Percentiles rank a stretch among this genome's conserved stretches.
Conservation (phyloP, 2,888 invertebrate species). For the Coelogynopora nodosa region DNA sequence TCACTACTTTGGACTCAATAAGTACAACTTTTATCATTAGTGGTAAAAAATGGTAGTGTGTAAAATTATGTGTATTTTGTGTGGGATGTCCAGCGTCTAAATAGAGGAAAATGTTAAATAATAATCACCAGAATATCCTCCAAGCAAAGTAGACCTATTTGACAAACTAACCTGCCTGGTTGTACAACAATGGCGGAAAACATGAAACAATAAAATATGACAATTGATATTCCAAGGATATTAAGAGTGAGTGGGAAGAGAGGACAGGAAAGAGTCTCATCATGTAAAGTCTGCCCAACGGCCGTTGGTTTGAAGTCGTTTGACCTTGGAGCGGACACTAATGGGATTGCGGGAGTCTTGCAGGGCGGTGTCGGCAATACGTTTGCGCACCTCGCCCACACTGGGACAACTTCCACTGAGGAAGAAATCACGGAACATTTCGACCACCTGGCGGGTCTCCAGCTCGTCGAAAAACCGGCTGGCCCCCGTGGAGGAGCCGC, state of each 20-base stretch:
- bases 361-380: constrained; percentile 6
- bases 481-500: constrained; percentile 11
- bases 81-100: background rate
- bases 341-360: constrained; percentile 28
- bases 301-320: constrained; percentile 29
- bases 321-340: constrained; percentile 36
- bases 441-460: constrained; percentile 33
- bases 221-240: background rate
- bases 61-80: background rate
- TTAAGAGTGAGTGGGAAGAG: too few relatives aligned
- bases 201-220: background rate
- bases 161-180: background rate
- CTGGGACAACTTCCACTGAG: constrained; percentile 32
- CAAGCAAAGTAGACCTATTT: background rate
- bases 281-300: constrained; percentile 11
- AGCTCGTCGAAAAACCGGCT: constrained; percentile 31
- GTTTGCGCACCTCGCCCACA: constrained; percentile 31
- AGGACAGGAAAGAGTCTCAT: too few relatives aligned
- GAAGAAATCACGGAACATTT: constrained; percentile 32
- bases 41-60: too few relatives aligned
- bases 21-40: too few relatives aligned
- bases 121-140: background rate
- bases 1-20: too few relatives aligned
- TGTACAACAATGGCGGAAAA: background rate
- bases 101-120: background rate